Evolutionary conservation across 2,888 invertebrate species (phyloP), one percentile per base, ranked within the genome.

Genomic region (Drosophila monieri): DNA sequence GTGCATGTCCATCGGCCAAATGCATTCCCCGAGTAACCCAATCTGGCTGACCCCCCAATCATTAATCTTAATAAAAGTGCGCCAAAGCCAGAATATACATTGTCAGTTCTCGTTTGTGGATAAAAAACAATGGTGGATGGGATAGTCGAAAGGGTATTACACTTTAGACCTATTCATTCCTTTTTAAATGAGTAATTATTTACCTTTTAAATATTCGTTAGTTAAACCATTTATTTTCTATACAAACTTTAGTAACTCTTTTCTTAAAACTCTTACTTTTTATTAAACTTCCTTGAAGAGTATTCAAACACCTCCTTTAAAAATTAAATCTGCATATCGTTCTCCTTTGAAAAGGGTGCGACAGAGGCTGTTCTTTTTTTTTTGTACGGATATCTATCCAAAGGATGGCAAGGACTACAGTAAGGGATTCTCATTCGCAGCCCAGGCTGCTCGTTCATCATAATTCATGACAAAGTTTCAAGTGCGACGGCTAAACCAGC

Each of bases 61-160:
- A 90, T 90, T 90, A 89, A 89, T 90, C 90, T 90, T 88, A 86
- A 90, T 90, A 88, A 85, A 88, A 78, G 76, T 58, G 55, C 49
- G 69, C 74, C 60, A 71, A 57, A 70, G 53, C 54, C 56, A 44
- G 46, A 56, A 52, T 61, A 69, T 47, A 66, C 68, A 59, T 49
- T 72, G 55, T 58, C 70, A 56, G 73, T 65, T 76, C 72, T 55
- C 48, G 56, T 49, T 62, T 59, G 52, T 66, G 52, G 62, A 55
- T 60, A 74, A 59, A 52, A 23, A 44, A n/a, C 32, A 15, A 41
- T 15, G 14, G 3, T 9, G 21, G 4, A 2, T 15, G 30, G 15
- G 6, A 32, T 18, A 2, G 18, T 41, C 39, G 39, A 41, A 6
- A 9, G 18, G 9, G 8, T 41, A 9, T 15, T 41, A 8, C 39